Conservation (phyloP, 2,888 invertebrate species). For the Agrotis puta region DNA sequence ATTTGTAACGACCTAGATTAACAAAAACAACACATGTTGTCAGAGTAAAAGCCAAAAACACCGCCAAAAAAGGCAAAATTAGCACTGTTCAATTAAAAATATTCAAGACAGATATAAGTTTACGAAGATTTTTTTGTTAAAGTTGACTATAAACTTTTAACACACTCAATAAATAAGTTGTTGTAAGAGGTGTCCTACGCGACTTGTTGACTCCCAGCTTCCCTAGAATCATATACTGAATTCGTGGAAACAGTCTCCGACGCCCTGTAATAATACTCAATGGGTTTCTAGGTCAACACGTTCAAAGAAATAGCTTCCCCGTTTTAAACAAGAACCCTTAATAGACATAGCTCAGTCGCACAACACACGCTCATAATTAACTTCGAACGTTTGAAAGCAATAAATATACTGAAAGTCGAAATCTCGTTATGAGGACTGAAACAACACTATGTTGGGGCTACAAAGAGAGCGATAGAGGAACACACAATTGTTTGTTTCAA, state of each 20-base stretch:
- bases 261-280: not conserved
- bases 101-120: no score
- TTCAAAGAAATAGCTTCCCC: not conserved
- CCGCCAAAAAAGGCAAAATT: no score
- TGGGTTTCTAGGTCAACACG: not conserved
- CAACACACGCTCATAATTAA: slow-evolving; percentile 55
- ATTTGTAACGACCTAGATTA: no score
- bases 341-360: slow-evolving; percentile 23
- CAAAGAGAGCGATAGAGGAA: slow-evolving; percentile 12
- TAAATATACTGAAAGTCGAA: slow-evolving; percentile 61
- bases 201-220: no score
- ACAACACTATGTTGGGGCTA: slow-evolving; percentile 47
- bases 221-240: not conserved
- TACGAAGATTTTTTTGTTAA: no score
- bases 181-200: no score
- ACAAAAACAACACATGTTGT: no score
- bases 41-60: no score
- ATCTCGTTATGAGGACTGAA: slow-evolving; percentile 52
- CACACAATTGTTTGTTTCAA: not conserved
- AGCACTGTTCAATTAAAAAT: no score
- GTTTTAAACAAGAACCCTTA: slow-evolving; percentile 6
- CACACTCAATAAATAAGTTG: no score
- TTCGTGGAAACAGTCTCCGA: not conserved
- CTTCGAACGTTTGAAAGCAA: slow-evolving; percentile 54
- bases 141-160: no score